phyloP scores from a whole-genome alignment of 2,113 vertebrate species.

The Panthera tigris region DNA sequence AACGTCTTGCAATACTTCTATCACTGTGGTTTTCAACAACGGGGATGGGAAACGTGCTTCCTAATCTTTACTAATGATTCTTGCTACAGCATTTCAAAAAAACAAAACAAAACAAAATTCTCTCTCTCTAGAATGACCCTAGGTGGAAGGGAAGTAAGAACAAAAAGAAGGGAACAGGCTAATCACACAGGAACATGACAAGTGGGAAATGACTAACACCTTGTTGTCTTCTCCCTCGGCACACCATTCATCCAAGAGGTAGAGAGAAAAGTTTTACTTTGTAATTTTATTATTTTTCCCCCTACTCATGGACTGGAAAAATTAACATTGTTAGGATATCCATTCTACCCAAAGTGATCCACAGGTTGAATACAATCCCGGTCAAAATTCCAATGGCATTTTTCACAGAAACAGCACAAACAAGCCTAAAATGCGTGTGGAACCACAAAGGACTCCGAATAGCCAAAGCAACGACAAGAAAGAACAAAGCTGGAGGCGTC shows the following conservation, averaged over 20 bases:
- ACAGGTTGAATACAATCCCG: background rate
- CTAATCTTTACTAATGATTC: background rate
- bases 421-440: background rate
- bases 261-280: background rate
- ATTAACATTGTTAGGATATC: background rate
- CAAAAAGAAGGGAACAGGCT: background rate
- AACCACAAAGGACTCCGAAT: background rate
- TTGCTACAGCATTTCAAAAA: background rate
- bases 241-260: background rate
- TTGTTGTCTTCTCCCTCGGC: background rate
- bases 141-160: slow-evolving; percentile 65
- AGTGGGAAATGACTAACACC: background rate
- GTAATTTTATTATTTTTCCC: background rate
- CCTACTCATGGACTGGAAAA: background rate
- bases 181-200: background rate
- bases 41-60: background rate
- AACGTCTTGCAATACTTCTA: background rate
- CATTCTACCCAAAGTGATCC: background rate
- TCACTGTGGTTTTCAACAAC: background rate
- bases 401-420: background rate
- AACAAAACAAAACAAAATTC: background rate
- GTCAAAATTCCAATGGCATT: background rate
- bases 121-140: slow-evolving; percentile 73
- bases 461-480: background rate
- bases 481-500: background rate